A percentile compares a stretch with the other conserved stretches of the same genome.
phyloP scores from a whole-genome alignment of 1,140 invertebrate species.

The Drosophila takahashii region DNA sequence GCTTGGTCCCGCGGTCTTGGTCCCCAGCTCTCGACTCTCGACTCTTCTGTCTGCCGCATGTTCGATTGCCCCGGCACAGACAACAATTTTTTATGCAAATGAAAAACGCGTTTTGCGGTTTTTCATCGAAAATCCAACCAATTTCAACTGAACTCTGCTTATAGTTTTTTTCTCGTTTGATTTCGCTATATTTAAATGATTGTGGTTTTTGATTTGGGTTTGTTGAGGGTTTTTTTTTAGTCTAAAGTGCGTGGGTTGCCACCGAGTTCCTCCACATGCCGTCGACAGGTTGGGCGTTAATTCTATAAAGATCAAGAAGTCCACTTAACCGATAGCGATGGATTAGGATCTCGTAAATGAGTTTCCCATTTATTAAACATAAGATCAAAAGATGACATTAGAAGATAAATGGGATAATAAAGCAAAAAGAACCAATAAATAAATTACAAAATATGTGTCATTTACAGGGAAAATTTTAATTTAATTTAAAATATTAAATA shows the following conservation, averaged over 20 bases:
- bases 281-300: constrained; percentile 51
- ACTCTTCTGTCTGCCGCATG: constrained; percentile 33
- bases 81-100: constrained; percentile 74
- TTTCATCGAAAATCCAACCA: constrained; percentile 59
- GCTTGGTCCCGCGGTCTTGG: constrained; percentile 53
- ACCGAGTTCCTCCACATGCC: constrained; percentile 36
- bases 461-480: background rate
- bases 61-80: constrained; percentile 52
- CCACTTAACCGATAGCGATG: constrained; percentile 6
- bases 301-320: constrained; percentile 15
- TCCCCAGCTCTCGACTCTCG: constrained; percentile 4
- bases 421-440: background rate
- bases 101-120: constrained; percentile 62
- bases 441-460: background rate
- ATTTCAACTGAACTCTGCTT: constrained; percentile 60
- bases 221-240: constrained; percentile 17
- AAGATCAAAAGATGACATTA: background rate
- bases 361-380: background rate
- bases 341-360: constrained; percentile 8
- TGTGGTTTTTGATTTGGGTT: constrained; percentile 52
- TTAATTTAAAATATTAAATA: background rate
- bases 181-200: constrained; percentile 50
- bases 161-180: constrained; percentile 17
- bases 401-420: background rate
- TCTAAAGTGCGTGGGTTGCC: constrained; percentile 47